These are phyloP conservation scores for Volucella inanis DNA, from an alignment of 2,888 invertebrate genomes.

Conservation along the genomic window DNA sequence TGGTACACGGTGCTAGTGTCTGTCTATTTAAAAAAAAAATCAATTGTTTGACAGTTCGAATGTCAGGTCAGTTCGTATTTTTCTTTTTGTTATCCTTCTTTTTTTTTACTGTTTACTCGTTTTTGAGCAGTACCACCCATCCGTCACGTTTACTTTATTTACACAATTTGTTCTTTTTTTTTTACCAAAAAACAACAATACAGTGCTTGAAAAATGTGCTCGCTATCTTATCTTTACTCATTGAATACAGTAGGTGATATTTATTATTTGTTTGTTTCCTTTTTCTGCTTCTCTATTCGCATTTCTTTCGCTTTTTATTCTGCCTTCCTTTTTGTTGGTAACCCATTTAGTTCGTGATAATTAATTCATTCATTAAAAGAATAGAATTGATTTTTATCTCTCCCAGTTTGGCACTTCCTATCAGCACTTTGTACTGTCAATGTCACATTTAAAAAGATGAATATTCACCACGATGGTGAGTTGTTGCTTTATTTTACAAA, in stretches of 20 bases:
- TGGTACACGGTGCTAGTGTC: neutral
- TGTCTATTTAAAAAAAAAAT: conserved; percentile 15
- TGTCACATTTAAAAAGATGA: conserved; percentile 10
- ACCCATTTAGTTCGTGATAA: conserved; percentile 14
- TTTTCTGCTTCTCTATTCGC: conserved; percentile 9
- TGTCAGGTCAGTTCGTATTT: conserved; percentile 33
- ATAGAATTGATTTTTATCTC: conserved; percentile 48
- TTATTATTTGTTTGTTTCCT: conserved; percentile 52
- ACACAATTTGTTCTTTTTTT: conserved; percentile 33
- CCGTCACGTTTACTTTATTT: conserved; percentile 32
- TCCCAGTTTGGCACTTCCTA: conserved; percentile 34
- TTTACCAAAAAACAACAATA: conserved; percentile 28
- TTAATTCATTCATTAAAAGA: conserved; percentile 70
- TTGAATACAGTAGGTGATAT: conserved; percentile 60
- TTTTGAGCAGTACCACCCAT: conserved; percentile 1
- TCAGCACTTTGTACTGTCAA: conserved; percentile 11
- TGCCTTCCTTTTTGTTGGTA: neutral
- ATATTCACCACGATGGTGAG: conserved; percentile 41
- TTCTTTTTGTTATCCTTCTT: neutral
- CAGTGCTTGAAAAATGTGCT: conserved; percentile 8
- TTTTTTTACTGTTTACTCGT: conserved; percentile 2
- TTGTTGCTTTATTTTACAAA: conserved; percentile 23
- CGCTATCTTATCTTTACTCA: conserved; percentile 51
- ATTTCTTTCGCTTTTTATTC: conserved; percentile 24
- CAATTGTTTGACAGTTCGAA: conserved; percentile 54